A percentile compares a stretch with the other conserved stretches of the same genome.
These are phyloP conservation scores for Choristoneura rosaceana DNA, from an alignment of 2,888 invertebrate genomes.

Conservation along the genomic window DNA sequence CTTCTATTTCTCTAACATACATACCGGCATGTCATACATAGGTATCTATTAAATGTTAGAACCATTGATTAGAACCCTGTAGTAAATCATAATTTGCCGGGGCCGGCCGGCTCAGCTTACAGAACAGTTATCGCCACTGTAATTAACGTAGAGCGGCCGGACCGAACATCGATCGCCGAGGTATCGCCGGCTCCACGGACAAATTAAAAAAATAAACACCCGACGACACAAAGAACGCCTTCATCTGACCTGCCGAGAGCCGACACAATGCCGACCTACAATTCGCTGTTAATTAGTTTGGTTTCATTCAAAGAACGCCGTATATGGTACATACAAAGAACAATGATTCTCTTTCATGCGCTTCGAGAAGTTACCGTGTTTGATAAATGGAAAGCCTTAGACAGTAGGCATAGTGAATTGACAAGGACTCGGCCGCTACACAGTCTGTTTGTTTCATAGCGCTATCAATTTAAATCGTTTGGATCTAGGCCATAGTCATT, in stretches of 20 bases:
- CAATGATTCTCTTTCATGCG: conserved; percentile 51
- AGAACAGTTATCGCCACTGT: conserved; percentile 66
- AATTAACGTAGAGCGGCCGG: conserved; percentile 53
- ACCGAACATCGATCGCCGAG: conserved; percentile 51
- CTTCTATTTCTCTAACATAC: conserved; percentile 22
- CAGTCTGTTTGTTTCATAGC: conserved; percentile 37
- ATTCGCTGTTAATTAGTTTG: conserved; percentile 74
- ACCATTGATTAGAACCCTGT: conserved; percentile 52
- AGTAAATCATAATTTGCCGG: conserved; percentile 43
- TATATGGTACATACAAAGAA: conserved; percentile 63
- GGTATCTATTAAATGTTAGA: conserved; percentile 41
- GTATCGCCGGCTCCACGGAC: conserved; percentile 54
- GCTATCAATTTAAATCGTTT: conserved; percentile 47
- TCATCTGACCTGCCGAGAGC: conserved; percentile 69
- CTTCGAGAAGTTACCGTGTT: conserved; percentile 31
- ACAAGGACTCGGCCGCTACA: conserved; percentile 22
- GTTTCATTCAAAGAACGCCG: conserved; percentile 69
- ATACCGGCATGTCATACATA: conserved; percentile 32
- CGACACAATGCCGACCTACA: conserved; percentile 74
- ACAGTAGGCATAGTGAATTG: conserved; percentile 11
- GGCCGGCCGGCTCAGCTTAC: conserved; percentile 54
- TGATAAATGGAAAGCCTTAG: conserved; percentile 34
- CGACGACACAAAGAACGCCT: conserved; percentile 73
- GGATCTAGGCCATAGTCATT: conserved; percentile 75
- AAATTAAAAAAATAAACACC: conserved; percentile 77